Base-by-base conservation (phyloP, 2,113 vertebrate species). In the Syrmaticus mikado region DNA sequence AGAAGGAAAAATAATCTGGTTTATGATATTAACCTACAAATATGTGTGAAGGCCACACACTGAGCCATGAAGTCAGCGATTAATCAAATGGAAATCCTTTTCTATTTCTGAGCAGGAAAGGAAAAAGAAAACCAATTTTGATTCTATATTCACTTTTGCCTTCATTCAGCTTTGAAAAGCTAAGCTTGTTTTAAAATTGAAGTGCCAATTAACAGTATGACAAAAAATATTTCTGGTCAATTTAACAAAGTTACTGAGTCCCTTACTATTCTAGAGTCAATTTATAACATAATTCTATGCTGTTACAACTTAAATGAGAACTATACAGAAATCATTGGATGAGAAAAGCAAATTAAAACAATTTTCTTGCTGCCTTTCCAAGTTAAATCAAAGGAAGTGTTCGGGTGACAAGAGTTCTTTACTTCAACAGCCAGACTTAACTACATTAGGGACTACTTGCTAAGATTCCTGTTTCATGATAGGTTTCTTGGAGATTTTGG, bases 301-400 rank as follows among this genome's bases (percentile, higher is more conserved):
- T 72, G 28, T 81, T 88, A 65, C 94, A 82, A 83, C 36, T 90
- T 94, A 94, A 68, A 90, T 71, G 32, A 75, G 46, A 62, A 81
- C 74, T 91, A 70, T 38, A 67, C 8, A 94, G 83, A 96, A 94
- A 85, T 66, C 30, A 66, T 28, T 81, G 17, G 32, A 71, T 4
- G 8, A 72, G 52, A 83, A 83, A 83, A 66, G 79, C 75, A 87
- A 93, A 90, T 65, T 87, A 50, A 87, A 93, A 92, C 62, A 65
- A 60, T 91, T 94, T 95, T 93, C 60, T 85, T 88, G 60, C 14
- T 87, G 64, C 6, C 2, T 50, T 95, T 94, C 90, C 88, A 96
- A 96, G 85, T 78, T 78, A 91, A 93, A 95, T 94, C 57, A 80
- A 90, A 88, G 52, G 40, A 94, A 88, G 21, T 77, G 27, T 85